These are phyloP conservation scores for Euglossa dilemma DNA, from an alignment of 1,140 invertebrate genomes.

Conservation along the genomic window DNA sequence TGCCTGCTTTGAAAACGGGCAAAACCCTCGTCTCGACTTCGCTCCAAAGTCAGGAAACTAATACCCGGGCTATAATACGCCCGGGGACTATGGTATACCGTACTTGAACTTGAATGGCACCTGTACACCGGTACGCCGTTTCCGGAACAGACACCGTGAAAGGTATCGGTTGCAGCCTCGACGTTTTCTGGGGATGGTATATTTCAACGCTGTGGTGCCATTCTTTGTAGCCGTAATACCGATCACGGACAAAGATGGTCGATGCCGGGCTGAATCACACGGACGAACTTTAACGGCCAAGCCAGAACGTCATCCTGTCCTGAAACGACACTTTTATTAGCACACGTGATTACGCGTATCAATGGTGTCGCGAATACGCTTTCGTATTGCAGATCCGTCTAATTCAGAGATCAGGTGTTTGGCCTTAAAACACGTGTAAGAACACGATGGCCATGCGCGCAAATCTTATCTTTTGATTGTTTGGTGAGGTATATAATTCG, in stretches of 20 bases:
- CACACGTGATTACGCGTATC: too few relatives aligned
- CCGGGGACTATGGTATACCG: background rate
- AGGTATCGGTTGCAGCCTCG: constrained; percentile 32
- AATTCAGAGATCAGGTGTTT: too few relatives aligned
- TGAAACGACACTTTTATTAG: too few relatives aligned
- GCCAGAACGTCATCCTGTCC: background rate
- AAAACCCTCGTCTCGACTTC: background rate
- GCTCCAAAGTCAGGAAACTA: constrained; percentile 43
- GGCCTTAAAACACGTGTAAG: too few relatives aligned
- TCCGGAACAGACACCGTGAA: background rate
- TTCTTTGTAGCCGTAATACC: background rate
- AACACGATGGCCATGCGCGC: too few relatives aligned
- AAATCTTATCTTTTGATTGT: too few relatives aligned
- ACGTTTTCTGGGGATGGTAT: background rate
- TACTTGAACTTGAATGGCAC: constrained; percentile 47
- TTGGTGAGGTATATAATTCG: too few relatives aligned
- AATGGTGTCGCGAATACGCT: too few relatives aligned
- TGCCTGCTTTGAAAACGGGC: background rate
- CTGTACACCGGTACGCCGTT: constrained; percentile 25
- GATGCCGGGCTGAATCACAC: background rate
- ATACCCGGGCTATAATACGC: constrained; percentile 38
- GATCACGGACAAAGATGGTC: background rate
- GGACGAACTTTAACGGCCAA: background rate
- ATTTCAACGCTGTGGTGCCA: background rate
- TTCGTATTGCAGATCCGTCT: too few relatives aligned